Base-by-base conservation (phyloP, 2,113 vertebrate species). In the Ginglymostoma cirratum region DNA sequence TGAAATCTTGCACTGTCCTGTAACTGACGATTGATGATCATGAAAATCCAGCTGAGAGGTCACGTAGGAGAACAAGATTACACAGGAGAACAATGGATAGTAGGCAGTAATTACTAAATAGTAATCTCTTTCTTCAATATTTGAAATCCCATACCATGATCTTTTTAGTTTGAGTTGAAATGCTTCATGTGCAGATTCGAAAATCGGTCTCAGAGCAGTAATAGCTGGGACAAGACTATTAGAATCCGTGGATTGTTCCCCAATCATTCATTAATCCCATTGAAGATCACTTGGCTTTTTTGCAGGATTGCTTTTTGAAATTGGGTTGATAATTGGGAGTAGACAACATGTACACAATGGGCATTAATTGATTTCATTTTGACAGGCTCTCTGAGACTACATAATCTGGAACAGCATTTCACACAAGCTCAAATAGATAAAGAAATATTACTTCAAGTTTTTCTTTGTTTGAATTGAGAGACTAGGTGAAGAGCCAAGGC, bases 311-410 rank as follows among this genome's bases (percentile, higher is more conserved):
- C 42, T 52, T 34, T 72, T 76, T 34, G 10, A 95, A 72, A 95
- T 95, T 95, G 67, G 94, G 23, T 76, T 95, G 89, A n/a, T 93
- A 66, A 93, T 93, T 95, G 94, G 61, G 61, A 93, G 66, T 61
- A 76, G n/a, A 95, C 94, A 70, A 48, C 94, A 52, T 27, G 10
- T 72, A 7, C 67, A 95, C n/a, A 48, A 76, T n/a, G 30, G 67
- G 42, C 5, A 38, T n/a, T 95, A 72, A 95, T 72, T 76, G 94
- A 95, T 48, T 95, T 45, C 30, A 95, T 72, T 45, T 76, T 34
- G 67, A 30, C 69, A 94, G 67, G 66, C n/a, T 69, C 24, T 42
- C 61, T 67, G 92, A 67, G n/a, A 21, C 92, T 24, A 10, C 42
- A 7, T 4, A 34, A 34, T 95, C 24, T 19, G 38, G 7, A 76